Percentiles rank a stretch among this genome's conserved stretches.
phyloP scores from a whole-genome alignment of 2,113 vertebrate genomes.

The Alethe castanea region DNA sequence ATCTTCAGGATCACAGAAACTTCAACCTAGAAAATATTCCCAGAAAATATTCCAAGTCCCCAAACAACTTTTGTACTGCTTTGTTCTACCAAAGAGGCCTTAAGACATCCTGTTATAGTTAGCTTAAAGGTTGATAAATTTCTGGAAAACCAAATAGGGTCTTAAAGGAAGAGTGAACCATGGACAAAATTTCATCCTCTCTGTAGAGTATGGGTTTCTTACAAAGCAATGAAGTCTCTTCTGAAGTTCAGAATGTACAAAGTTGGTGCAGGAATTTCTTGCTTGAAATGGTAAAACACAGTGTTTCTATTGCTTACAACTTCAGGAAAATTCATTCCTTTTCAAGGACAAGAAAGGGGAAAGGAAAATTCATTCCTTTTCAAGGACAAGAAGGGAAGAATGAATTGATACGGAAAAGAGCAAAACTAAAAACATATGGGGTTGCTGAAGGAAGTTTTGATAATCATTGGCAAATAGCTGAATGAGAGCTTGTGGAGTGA shows the following conservation, averaged over 20 bases:
- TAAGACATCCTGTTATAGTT: not conserved
- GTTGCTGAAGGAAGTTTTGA: not conserved
- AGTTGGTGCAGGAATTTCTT: not conserved
- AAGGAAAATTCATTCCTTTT: not conserved
- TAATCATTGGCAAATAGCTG: not conserved
- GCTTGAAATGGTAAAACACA: not conserved
- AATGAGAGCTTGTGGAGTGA: not conserved
- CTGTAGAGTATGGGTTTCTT: not conserved
- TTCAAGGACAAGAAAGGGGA: not conserved
- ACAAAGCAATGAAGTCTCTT: not conserved
- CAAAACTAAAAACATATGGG: not conserved
- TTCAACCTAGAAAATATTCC: not conserved
- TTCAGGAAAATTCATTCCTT: not conserved
- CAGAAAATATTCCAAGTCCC: not conserved
- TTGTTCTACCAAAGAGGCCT: not conserved
- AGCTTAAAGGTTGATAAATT: not conserved
- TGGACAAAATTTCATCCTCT: not conserved
- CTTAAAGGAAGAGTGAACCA: not conserved
- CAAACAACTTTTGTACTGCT: not conserved
- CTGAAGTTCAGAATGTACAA: not conserved
- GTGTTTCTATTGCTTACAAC: not conserved
- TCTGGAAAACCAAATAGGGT: not conserved
- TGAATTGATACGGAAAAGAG: not conserved
- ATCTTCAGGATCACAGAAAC: not conserved
- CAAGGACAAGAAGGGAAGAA: not conserved